Evolutionary conservation across 92 coral and sea anemone species (phyloP).

Genomic region (Palythoa grandis): DNA sequence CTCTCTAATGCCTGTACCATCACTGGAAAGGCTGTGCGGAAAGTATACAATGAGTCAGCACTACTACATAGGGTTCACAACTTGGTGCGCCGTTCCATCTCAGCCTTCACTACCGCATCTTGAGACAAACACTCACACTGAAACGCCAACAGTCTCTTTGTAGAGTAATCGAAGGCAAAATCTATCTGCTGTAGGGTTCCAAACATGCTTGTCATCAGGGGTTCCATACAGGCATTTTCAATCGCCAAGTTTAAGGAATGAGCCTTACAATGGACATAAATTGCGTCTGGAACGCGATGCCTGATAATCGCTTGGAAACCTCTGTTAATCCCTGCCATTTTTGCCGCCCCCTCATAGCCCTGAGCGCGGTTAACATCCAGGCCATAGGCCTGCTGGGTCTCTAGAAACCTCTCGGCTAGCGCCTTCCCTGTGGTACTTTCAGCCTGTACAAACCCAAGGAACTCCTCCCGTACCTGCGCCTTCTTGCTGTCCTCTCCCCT

Average conservation of each 20-base stretch:
- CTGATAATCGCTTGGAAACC: conserved; percentile 63
- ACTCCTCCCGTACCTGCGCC: no score
- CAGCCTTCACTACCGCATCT: conserved; percentile 44
- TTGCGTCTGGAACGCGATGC: conserved; percentile 63
- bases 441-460: conserved; percentile 24
- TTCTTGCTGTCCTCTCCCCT: conserved; percentile 29
- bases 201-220: conserved; percentile 32
- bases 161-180: conserved; percentile 45
- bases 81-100: conserved; percentile 42
- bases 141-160: no score
- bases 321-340: conserved; percentile 64
- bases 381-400: conserved; percentile 55
- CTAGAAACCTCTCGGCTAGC: conserved; percentile 29
- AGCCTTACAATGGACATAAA: no score
- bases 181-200: conserved; percentile 44
- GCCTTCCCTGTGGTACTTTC: neutral
- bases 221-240: conserved; percentile 57
- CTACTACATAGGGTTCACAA: conserved; percentile 28
- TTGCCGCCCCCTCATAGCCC: no score
- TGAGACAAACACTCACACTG: no score
- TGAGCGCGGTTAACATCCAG: conserved; percentile 58
- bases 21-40: no score
- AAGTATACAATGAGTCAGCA: conserved; percentile 10
- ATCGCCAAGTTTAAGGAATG: no score
- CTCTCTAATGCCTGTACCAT: no score